Evolutionary conservation across 2,113 vertebrate species (phyloP), one percentile per base, ranked within the genome.

Genomic region (Uropsilus gracilis): DNA sequence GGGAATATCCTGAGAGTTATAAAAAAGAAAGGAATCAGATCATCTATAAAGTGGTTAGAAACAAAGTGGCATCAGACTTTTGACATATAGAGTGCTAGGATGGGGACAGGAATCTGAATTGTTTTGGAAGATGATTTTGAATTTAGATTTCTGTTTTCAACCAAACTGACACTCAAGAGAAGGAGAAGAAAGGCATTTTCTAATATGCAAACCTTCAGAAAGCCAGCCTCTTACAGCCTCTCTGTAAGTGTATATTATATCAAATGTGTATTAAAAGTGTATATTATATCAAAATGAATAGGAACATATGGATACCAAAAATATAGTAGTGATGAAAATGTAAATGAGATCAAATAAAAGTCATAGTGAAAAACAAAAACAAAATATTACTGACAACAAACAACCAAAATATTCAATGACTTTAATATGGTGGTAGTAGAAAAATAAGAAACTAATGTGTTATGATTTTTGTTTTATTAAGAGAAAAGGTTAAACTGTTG

Each of bases 101-200:
- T 34, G 66, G 68, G 68, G 39, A 20, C 16, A 37, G 28, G 66
- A 59, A 57, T 55, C 12, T 66, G 24, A 90, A 73, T 28, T 14
- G 48, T 37, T 88, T 94, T 92, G 34, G 71, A 86, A 68, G n/a
- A 39, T n/a, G n/a, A 46, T 59, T 59, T 83, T 83, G 8, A 87
- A 66, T 90, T 86, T 59, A 39, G 30, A 90, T 78, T 77, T 72
- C 46, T 82, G 6, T 13, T 57, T 95, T 72, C 66, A 84, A 76
- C 10, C 6, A 69, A 89, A 88, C 3, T 68, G 42, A 20, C n/a
- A 76, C 61, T 89, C 18, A 9, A 37, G 39, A 30, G 12, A 5
- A 85, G 59, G 77, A 68, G 44, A 91, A 1, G 34, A 89, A 84
- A 63, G 32, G 4, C 7, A 37, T 26, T 53, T 69, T 55, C 26